phyloP scores from a whole-genome alignment of 2,888 invertebrate genomes.

The Melanostoma scalare region DNA sequence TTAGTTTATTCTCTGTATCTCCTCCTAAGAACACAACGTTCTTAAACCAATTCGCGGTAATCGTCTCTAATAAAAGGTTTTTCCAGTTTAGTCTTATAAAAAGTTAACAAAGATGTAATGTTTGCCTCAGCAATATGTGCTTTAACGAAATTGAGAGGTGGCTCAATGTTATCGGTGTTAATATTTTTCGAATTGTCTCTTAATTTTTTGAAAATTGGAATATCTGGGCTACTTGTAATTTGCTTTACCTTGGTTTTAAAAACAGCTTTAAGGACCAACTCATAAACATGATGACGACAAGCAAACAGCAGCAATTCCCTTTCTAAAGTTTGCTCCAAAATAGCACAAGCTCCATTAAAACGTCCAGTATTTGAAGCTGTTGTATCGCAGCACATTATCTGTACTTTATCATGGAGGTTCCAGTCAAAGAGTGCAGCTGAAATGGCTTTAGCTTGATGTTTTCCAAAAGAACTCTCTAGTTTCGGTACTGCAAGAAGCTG shows the following conservation, averaged over 20 bases:
- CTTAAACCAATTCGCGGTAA: constrained; percentile 72
- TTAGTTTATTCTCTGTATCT: no score
- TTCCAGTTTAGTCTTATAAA: no score
- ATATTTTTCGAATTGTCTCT: constrained; percentile 11
- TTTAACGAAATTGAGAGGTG: constrained; percentile 14
- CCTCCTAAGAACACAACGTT: constrained; percentile 38
- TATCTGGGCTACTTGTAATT: no score
- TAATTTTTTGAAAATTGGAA: background rate
- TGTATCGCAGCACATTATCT: constrained; percentile 74
- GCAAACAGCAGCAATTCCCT: constrained; percentile 55
- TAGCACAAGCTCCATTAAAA: constrained; percentile 74
- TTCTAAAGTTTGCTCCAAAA: constrained; percentile 68
- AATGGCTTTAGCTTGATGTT: constrained; percentile 73
- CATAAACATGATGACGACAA: constrained; percentile 61
- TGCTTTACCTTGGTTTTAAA: no score
- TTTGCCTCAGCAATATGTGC: no score
- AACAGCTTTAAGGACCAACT: constrained; percentile 63
- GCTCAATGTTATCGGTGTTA: constrained; percentile 18
- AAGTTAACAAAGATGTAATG: no score
- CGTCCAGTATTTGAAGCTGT: constrained; percentile 75
- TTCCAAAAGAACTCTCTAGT: constrained; percentile 40
- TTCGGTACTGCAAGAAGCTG: constrained; percentile 23
- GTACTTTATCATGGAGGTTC: constrained; percentile 71
- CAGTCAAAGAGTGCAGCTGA: constrained; percentile 65
- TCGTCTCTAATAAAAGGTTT: constrained; percentile 71